Evolutionary conservation across 2,797 vertebrate genomes (phyloP), one percentile per base, ranked within the genome.

Genomic region (Semotilus atromaculatus): DNA sequence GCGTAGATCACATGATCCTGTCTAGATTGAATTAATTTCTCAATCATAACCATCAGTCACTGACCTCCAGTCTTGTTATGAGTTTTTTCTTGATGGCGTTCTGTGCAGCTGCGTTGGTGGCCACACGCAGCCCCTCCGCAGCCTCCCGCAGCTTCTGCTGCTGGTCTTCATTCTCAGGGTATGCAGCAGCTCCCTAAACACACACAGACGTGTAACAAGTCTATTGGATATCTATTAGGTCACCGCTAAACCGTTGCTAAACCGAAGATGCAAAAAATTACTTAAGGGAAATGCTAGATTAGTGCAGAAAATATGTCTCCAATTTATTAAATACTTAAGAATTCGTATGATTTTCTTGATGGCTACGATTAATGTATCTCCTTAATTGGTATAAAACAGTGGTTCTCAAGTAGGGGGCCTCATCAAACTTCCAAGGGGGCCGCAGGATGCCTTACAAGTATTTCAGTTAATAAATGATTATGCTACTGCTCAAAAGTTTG

Each of bases 1-100:
- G 70, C 7, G 19, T 10, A 58, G 18, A 40, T 21, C 7, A 31
- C 53, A 5, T 18, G 13, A 31, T 18, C 21, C 62, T 19, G 9
- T 55, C 67, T 58, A 31, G 58, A 55, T 40, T 16, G 0, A 7
- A 40, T 40, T 3, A 11, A 1, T 55, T 43, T 81, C 29, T 73
- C 4, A 82, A 31, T 80, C 38, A 74, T n/a, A 26, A 62, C 38
- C 18, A 31, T 64, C 29, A 70, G 36, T 53, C 29, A 88, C 94
- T 90, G 88, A 99, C 98, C 97, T 99, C 98, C 86, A 99, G 93
- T 88, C 97, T 95, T 93, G 96, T 99, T 89, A 99, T 96, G 2
- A 99, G 96, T 90, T 99, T 99, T 90, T 99, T 99, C 95, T 99
- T 99, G 74, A 99, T 99, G 23, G 98, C 98, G 0, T 99, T 99